Evolutionary conservation across 2,113 vertebrate species (phyloP).

Genomic region (Vombatus ursinus): DNA sequence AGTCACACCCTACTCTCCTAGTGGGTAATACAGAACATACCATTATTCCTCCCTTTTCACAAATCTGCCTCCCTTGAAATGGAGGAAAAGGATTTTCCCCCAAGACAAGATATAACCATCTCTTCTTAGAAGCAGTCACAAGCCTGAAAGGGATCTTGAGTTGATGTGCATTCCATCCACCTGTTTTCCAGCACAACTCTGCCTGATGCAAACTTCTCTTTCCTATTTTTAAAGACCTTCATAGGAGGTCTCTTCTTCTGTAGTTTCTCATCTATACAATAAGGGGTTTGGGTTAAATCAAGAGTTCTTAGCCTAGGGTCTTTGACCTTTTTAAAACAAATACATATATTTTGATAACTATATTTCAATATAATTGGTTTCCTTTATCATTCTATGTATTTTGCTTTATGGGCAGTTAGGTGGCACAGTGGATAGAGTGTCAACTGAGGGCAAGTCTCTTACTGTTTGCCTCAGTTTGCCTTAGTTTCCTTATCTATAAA

Average conservation of each 20-base stretch:
- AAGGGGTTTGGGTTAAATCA: background rate
- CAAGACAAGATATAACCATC: conserved; percentile 47
- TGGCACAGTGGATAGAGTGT: background rate
- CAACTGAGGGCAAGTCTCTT: background rate
- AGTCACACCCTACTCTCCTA: conserved; percentile 22
- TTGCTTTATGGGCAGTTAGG: background rate
- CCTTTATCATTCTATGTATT: background rate
- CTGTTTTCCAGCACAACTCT: conserved; percentile 23
- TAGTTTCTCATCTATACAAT: background rate
- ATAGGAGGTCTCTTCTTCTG: conserved; percentile 16
- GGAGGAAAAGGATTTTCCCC: background rate
- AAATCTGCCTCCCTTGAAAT: background rate
- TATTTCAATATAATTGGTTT: background rate
- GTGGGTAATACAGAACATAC: background rate
- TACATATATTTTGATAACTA: background rate
- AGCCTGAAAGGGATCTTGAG: conserved; percentile 38
- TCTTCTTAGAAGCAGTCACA: conserved; percentile 28
- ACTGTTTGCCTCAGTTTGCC: too few species aligned
- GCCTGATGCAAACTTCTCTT: conserved; percentile 27
- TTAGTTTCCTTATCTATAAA: background rate
- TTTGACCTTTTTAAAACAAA: background rate
- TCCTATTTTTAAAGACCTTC: conserved; percentile 28
- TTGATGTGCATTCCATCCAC: background rate
- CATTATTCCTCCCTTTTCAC: background rate
- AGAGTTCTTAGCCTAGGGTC: background rate